Conservation (phyloP, 2,113 vertebrate genomes). For the Grammomys surdaster region DNA sequence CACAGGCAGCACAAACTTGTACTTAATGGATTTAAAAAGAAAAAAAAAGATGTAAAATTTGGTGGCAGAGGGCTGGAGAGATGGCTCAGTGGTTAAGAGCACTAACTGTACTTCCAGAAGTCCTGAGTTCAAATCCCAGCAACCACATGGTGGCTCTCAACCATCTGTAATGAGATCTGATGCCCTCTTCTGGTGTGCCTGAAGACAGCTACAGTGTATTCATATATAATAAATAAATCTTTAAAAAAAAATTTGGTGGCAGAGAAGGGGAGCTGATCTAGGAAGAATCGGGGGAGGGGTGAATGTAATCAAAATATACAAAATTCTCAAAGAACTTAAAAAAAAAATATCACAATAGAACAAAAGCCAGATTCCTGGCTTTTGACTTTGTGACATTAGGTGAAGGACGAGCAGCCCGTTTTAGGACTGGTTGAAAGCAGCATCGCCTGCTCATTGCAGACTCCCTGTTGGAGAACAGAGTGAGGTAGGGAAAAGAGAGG, state of each 20-base stretch:
- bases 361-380: background rate
- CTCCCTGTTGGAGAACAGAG: background rate
- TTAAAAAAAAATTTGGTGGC: no score
- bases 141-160: no score
- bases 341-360: background rate
- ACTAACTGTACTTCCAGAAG: no score
- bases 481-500: background rate
- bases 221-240: no score
- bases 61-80: background rate
- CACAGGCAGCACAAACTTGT: background rate
- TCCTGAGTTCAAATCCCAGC: no score
- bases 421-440: background rate
- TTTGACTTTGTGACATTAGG: constrained; percentile 39
- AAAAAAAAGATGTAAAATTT: background rate
- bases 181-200: no score
- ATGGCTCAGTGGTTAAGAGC: no score
- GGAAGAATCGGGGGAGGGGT: background rate
- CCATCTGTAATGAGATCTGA: no score
- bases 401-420: background rate
- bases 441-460: background rate
- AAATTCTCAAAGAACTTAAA: background rate
- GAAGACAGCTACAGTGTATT: no score
- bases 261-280: background rate
- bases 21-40: background rate
- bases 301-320: background rate